Percentiles rank a stretch among this genome's conserved stretches.
phyloP scores from a whole-genome alignment of 2,797 vertebrate species.

The Clarias platycephalus region DNA sequence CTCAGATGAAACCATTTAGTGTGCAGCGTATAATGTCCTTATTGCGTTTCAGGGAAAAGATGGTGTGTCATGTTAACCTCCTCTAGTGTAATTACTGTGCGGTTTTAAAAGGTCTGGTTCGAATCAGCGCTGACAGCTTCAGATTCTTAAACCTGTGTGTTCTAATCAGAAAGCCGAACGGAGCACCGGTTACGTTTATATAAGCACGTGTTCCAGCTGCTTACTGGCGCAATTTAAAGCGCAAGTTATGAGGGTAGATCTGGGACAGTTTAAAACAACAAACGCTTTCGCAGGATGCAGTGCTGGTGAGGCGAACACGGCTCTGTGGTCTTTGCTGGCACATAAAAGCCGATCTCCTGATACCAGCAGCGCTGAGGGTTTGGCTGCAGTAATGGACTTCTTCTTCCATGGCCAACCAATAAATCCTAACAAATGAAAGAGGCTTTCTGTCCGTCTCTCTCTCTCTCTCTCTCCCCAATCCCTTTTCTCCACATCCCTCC shows the following conservation, averaged over 20 bases:
- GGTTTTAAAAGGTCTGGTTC: slow-evolving; percentile 63
- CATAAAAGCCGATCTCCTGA: slow-evolving; percentile 58
- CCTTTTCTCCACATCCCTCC: background rate
- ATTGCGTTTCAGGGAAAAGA: slow-evolving; percentile 67
- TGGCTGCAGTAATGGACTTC: slow-evolving; percentile 60
- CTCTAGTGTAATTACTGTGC: slow-evolving; percentile 65
- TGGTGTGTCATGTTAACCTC: slow-evolving; percentile 67
- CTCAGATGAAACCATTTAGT: slow-evolving; percentile 75
- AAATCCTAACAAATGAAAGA: slow-evolving; percentile 82
- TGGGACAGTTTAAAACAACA: slow-evolving; percentile 58
- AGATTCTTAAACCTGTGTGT: slow-evolving; percentile 52
- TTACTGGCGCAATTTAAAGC: slow-evolving; percentile 38
- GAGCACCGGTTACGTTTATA: slow-evolving; percentile 50
- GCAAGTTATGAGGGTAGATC: slow-evolving; percentile 28
- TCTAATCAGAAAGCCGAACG: slow-evolving; percentile 37
- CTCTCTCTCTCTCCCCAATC: slow-evolving; percentile 3
- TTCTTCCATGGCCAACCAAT: slow-evolving; percentile 64
- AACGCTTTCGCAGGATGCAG: slow-evolving; percentile 48
- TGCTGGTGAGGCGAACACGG: slow-evolving; percentile 47
- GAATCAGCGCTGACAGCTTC: slow-evolving; percentile 63
- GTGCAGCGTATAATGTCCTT: slow-evolving; percentile 61
- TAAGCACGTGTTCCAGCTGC: slow-evolving; percentile 54
- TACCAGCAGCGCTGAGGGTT: slow-evolving; percentile 47
- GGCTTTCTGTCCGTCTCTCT: slow-evolving; percentile 50
- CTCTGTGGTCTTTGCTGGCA: slow-evolving; percentile 49